phyloP scores from a whole-genome alignment of 2,113 vertebrate species.

The Glaucomys volans region DNA sequence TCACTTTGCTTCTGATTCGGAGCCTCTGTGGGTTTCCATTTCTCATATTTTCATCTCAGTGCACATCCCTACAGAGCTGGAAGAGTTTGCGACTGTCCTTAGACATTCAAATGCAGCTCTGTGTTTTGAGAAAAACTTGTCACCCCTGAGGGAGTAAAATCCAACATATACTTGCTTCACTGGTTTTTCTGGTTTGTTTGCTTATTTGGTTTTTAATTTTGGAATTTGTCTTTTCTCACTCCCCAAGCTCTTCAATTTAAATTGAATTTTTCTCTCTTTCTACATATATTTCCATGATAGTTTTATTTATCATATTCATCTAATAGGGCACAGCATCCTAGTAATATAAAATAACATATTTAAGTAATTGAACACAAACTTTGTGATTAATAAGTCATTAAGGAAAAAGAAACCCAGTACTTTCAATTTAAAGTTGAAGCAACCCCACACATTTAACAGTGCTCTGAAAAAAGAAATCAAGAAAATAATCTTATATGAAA shows the following conservation, averaged over 20 bases:
- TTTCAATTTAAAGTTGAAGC: not conserved
- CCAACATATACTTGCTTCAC: not conserved
- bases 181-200: not conserved
- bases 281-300: not conserved
- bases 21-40: not conserved
- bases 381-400: not conserved
- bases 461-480: not conserved
- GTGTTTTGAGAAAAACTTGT: not conserved
- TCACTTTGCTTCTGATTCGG: not conserved
- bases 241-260: not conserved
- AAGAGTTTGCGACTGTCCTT: not conserved
- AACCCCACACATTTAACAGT: not conserved
- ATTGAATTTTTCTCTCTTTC: not conserved
- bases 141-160: not conserved
- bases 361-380: not conserved
- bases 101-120: not conserved
- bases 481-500: not conserved
- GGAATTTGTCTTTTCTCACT: not conserved
- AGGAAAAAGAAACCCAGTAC: not conserved
- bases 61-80: not conserved
- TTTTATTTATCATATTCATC: not conserved
- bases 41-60: not conserved
- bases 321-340: not conserved
- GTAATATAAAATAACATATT: not conserved
- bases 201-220: not conserved